phyloP scores from a whole-genome alignment of 1,140 invertebrate species.

The Coptotermes formosanus region DNA sequence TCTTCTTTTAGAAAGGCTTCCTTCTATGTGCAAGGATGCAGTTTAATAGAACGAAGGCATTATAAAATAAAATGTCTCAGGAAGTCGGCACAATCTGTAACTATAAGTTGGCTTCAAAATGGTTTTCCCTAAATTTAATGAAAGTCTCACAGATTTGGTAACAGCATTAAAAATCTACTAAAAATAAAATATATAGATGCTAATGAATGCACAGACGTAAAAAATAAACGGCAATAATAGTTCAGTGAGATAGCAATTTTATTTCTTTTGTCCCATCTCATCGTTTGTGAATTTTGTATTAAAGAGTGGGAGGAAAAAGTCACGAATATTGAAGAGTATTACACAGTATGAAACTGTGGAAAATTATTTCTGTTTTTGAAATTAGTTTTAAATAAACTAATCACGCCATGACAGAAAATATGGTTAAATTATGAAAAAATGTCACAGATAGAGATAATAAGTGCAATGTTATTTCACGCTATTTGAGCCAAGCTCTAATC shows the following conservation, averaged over 20 bases:
- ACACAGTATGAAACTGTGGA: background rate
- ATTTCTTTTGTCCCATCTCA: background rate
- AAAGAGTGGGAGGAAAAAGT: background rate
- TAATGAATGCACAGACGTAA: constrained; percentile 12
- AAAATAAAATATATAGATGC: background rate
- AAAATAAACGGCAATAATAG: background rate
- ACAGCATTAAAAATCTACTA: background rate
- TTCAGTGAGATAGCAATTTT: background rate
- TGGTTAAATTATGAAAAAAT: background rate
- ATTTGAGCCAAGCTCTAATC: background rate
- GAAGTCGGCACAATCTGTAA: background rate
- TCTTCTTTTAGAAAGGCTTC: background rate
- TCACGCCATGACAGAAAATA: background rate
- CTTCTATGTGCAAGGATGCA: background rate
- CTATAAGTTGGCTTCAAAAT: background rate
- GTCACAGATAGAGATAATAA: background rate
- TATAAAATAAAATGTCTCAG: background rate
- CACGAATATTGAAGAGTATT: background rate
- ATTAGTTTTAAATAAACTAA: background rate
- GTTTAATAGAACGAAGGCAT: background rate
- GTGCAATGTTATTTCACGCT: background rate
- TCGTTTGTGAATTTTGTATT: background rate
- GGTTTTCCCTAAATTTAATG: background rate
- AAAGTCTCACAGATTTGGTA: background rate
- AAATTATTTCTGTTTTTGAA: background rate